Conservation (phyloP, 2,797 vertebrate species). For the Microctenopoma steveboyesi region DNA sequence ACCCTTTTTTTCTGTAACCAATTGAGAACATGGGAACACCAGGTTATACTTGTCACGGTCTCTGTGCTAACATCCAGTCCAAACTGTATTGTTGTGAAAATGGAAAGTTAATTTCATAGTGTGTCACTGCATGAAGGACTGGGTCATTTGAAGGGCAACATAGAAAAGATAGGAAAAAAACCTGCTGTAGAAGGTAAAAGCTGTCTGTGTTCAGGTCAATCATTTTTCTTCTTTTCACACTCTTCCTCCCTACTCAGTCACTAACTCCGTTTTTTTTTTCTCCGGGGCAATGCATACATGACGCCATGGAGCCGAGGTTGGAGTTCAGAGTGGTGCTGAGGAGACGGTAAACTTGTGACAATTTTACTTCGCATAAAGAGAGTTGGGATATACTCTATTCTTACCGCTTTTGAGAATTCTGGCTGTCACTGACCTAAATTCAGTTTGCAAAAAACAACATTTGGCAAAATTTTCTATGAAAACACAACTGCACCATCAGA, state of each 20-base stretch:
- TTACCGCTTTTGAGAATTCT: not conserved
- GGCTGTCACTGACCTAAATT: not conserved
- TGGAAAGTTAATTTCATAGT: slow-evolving; percentile 59
- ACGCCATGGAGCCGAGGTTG: slow-evolving; percentile 32
- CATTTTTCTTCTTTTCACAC: slow-evolving; percentile 46
- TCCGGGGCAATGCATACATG: slow-evolving; percentile 17
- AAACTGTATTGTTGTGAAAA: slow-evolving; percentile 61
- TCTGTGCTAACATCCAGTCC: slow-evolving; percentile 49
- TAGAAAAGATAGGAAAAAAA: slow-evolving; percentile 18
- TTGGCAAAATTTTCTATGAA: not conserved
- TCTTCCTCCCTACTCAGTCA: slow-evolving; percentile 11
- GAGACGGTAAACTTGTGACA: slow-evolving; percentile 36
- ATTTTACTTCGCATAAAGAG: slow-evolving; percentile 24
- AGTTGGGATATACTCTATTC: not conserved
- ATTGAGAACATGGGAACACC: slow-evolving; percentile 26
- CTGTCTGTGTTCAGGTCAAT: slow-evolving; percentile 52
- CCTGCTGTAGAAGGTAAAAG: slow-evolving; percentile 30
- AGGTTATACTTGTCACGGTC: slow-evolving; percentile 27
- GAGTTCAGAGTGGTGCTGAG: slow-evolving; percentile 46
- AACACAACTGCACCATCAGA: not conserved
- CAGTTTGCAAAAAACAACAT: not conserved
- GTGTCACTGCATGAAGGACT: slow-evolving; percentile 46
- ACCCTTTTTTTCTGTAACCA: slow-evolving; percentile 34
- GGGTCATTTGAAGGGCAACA: slow-evolving; percentile 60
- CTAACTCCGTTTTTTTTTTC: slow-evolving; percentile 23